Percentiles rank a stretch among this genome's conserved stretches.
phyloP scores from a whole-genome alignment of 2,888 invertebrate genomes.

The Carpatolechia fugitivella region DNA sequence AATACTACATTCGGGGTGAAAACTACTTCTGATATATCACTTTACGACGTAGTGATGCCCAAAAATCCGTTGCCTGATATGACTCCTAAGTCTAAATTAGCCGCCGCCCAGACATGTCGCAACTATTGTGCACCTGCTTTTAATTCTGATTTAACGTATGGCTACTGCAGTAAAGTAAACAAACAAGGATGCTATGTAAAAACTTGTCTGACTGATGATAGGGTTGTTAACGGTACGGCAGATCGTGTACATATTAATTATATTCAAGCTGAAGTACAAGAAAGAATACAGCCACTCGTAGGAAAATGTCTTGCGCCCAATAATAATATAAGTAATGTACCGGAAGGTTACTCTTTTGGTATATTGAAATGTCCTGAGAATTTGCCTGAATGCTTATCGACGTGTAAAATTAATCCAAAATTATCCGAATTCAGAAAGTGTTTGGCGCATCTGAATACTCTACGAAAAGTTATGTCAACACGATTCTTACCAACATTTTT shows the following conservation, averaged over 20 bases:
- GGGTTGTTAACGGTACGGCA: conserved; percentile 50
- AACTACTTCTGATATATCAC: conserved; percentile 39
- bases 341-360: conserved; percentile 69
- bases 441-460: conserved; percentile 63
- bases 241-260: conserved; percentile 51
- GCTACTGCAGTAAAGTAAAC: conserved; percentile 51
- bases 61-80: conserved; percentile 52
- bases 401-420: conserved; percentile 51
- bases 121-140: conserved; percentile 63
- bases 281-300: conserved; percentile 48
- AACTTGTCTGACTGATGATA: conserved; percentile 47
- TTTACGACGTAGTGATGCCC: conserved; percentile 65
- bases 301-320: conserved; percentile 70
- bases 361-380: conserved; percentile 59
- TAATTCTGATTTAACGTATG: conserved; percentile 62
- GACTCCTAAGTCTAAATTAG: conserved; percentile 41
- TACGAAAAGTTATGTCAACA: conserved; percentile 51
- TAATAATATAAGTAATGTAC: conserved; percentile 65
- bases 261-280: conserved; percentile 60
- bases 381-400: conserved; percentile 63
- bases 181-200: conserved; percentile 52
- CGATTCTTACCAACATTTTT: conserved; percentile 56
- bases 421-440: conserved; percentile 63
- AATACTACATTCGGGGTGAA: conserved; percentile 57
- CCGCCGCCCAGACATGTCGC: conserved; percentile 46